Conservation (phyloP, 2,113 vertebrate species). For the Onychostruthus taczanowskii region DNA sequence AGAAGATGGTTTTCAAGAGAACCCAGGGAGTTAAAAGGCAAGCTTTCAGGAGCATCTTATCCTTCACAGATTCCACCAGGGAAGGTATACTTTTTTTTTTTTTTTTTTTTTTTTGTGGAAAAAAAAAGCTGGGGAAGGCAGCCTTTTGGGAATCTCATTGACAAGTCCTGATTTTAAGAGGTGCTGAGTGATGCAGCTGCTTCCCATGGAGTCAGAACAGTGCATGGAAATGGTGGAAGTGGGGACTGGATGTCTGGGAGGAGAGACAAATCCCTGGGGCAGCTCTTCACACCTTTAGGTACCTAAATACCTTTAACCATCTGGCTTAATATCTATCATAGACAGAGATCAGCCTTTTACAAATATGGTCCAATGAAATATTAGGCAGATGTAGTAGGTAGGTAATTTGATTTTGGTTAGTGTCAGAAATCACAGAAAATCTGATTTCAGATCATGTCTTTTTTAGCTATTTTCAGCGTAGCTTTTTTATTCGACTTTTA, state of each 20-base stretch:
- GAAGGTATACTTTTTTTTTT: neutral
- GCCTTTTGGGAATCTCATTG: neutral
- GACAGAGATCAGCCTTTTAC: too few relatives aligned
- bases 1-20: neutral
- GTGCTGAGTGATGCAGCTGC: neutral
- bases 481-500: constrained; percentile 17
- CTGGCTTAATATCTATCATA: neutral
- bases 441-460: neutral
- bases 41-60: neutral
- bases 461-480: neutral
- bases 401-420: neutral
- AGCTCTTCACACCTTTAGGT: neutral
- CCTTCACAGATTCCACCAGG: neutral
- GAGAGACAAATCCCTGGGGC: neutral
- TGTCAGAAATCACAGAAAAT: neutral
- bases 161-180: neutral
- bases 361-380: neutral
- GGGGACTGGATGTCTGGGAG: neutral
- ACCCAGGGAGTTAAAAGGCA: neutral
- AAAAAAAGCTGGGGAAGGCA: neutral
- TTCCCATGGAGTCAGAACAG: neutral
- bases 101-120: neutral
- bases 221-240: neutral
- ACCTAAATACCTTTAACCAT: neutral
- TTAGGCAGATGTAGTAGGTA: neutral